A percentile compares a stretch with the other conserved stretches of the same genome.
Conservation (phyloP, 2,797 vertebrate species). For the Scyliorhinus canicula region DNA sequence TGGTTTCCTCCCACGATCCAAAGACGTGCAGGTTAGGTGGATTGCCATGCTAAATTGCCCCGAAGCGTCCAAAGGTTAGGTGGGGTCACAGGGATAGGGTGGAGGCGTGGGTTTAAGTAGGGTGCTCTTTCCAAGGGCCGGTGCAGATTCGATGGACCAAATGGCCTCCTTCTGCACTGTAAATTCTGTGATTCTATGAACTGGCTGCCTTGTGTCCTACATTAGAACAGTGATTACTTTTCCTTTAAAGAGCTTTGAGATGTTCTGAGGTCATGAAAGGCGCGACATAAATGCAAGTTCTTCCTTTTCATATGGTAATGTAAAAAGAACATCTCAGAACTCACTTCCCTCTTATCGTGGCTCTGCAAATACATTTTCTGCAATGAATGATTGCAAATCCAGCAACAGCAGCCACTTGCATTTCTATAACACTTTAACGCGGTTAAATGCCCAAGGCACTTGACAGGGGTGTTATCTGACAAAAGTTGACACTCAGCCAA, state of each 20-base stretch:
- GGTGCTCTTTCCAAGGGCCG: no score
- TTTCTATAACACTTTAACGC: neutral
- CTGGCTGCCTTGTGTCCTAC: neutral
- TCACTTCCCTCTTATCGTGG: neutral
- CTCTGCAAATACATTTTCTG: neutral
- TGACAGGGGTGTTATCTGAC: neutral
- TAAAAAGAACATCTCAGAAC: neutral
- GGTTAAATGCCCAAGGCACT: no score
- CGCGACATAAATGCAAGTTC: neutral
- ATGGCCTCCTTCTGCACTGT: no score
- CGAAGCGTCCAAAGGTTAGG: no score
- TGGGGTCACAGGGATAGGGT: no score
- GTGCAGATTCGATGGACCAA: no score
- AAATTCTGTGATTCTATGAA: no score
- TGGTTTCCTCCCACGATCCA: no score
- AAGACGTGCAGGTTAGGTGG: no score
- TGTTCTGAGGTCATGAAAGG: neutral
- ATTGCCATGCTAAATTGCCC: no score
- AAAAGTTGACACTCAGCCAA: neutral
- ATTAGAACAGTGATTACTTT: neutral
- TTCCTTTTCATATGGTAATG: neutral
- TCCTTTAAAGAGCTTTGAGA: neutral
- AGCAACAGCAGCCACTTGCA: neutral
- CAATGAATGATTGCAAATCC: neutral
- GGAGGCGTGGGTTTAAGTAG: no score